These are phyloP conservation scores for Bombus balteatus DNA, from an alignment of 1,140 invertebrate genomes.

Conservation along the genomic window DNA sequence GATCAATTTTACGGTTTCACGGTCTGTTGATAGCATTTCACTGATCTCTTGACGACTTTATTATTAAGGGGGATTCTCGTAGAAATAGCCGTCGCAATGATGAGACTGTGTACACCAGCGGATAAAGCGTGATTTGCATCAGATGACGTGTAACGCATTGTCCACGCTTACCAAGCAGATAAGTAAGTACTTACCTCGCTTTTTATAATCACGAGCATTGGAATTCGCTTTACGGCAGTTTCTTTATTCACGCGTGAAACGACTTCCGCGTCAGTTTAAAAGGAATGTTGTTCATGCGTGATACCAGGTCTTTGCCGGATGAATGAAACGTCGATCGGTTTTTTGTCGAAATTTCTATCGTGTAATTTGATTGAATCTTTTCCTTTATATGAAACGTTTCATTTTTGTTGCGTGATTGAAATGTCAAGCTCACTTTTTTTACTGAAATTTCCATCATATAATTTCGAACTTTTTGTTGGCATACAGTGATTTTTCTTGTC, in stretches of 20 bases:
- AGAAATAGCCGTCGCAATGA: constrained; percentile 2
- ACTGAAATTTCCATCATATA: background rate
- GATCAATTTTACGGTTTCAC: constrained; percentile 11
- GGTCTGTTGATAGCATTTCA: background rate
- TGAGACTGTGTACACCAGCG: background rate
- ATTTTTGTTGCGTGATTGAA: background rate
- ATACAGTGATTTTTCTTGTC: too few species aligned
- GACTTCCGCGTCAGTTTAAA: constrained; percentile 34
- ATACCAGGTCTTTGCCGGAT: background rate
- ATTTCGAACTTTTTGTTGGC: background rate
- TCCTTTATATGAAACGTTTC: too few species aligned
- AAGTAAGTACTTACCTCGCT: background rate
- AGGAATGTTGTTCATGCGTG: background rate
- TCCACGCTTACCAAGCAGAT: background rate
- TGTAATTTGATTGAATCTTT: background rate
- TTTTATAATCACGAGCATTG: constrained; percentile 24
- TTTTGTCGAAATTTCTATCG: background rate
- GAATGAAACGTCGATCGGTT: background rate
- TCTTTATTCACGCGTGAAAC: constrained; percentile 38
- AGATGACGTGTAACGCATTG: constrained; percentile 25
- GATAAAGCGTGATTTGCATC: constrained; percentile 35
- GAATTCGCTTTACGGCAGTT: constrained; percentile 32
- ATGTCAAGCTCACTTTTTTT: background rate
- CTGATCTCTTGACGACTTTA: background rate
- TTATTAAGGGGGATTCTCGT: background rate